These are phyloP conservation scores for Odocoileus hemionus DNA, from an alignment of 2,113 vertebrate species.

Conservation along the genomic window DNA sequence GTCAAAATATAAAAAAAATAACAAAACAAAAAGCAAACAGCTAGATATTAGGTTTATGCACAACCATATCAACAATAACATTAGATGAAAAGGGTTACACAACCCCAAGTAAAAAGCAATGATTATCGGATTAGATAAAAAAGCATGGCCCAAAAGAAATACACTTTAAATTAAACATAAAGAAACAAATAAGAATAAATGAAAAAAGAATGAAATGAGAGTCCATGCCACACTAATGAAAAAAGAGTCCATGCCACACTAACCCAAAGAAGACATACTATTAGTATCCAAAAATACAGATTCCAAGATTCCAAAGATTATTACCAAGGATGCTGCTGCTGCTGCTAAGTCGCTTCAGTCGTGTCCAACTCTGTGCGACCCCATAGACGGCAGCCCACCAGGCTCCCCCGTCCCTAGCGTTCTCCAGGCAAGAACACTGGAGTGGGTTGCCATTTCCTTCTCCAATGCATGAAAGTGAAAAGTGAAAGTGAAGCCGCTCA, in stretches of 20 bases:
- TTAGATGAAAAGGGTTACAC: not conserved
- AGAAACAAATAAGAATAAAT: not conserved
- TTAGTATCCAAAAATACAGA: not conserved
- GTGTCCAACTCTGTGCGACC: no score
- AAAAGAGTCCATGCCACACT: not conserved
- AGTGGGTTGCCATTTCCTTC: no score
- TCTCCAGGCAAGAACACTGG: no score
- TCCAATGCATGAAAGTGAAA: no score
- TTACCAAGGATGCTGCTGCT: no score
- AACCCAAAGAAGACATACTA: not conserved
- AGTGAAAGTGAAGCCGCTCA: no score
- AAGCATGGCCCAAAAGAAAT: not conserved
- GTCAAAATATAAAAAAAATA: not conserved
- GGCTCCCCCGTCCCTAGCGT: no score
- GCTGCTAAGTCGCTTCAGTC: no score
- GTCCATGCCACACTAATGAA: no score
- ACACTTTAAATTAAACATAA: not conserved
- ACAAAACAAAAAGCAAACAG: not conserved
- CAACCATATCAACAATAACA: not conserved
- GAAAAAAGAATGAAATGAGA: not conserved
- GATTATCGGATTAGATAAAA: not conserved
- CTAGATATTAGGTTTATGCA: not conserved
- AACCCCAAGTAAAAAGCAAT: not conserved
- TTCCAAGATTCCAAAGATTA: not conserved
- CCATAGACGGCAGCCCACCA: no score